Conservation (phyloP, 1,140 invertebrate genomes). For the Leptestheria dahalacensis region DNA sequence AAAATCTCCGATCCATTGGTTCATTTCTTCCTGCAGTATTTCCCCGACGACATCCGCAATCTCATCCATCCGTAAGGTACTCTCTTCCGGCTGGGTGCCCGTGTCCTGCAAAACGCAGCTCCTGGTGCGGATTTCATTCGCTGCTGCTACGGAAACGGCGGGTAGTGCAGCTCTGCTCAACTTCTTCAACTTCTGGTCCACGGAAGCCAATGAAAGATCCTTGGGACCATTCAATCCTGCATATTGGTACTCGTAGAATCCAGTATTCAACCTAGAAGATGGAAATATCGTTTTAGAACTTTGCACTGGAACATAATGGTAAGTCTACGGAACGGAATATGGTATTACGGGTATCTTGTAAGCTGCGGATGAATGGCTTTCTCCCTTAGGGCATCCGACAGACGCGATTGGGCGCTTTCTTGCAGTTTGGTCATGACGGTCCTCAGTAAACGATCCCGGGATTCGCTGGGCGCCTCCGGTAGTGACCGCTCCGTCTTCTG, state of each 20-base stretch:
- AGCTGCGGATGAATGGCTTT: not conserved
- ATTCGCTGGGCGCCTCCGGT: not conserved
- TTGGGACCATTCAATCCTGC: no score
- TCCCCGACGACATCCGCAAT: not conserved
- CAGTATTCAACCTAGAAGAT: no score
- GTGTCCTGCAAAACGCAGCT: not conserved
- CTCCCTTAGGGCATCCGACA: not conserved
- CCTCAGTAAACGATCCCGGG: not conserved
- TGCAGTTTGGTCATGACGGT: not conserved
- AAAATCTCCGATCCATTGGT: not conserved
- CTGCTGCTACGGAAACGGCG: no score
- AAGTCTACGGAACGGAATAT: no score
- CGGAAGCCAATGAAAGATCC: no score
- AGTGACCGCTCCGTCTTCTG: not conserved
- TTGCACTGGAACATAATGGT: no score
- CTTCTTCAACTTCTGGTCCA: no score
- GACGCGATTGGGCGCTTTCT: not conserved
- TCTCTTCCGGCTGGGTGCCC: not conserved
- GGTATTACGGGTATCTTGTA: not conserved
- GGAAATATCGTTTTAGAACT: no score
- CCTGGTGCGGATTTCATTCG: no score
- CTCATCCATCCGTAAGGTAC: not conserved
- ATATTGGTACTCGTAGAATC: no score
- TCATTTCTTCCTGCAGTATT: not conserved
- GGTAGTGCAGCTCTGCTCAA: no score